Evolutionary conservation across 2,888 invertebrate species (phyloP), one percentile per base, ranked within the genome.

Genomic region (Ptilodon capucinus): DNA sequence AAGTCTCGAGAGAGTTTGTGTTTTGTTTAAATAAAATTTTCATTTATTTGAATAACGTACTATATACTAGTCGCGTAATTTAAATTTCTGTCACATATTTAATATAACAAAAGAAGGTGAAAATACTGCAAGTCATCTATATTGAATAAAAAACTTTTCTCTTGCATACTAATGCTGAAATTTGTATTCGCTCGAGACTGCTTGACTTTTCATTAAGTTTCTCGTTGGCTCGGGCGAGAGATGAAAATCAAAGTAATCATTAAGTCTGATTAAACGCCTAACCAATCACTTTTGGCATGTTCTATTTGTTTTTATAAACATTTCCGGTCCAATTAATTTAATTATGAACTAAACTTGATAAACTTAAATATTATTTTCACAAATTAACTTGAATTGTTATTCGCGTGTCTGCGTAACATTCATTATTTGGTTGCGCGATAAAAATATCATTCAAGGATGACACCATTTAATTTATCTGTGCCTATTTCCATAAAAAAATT

Each of bases 111-210:
- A 80, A 77, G 70, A 70, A 79, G 80, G 81, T 84, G 86, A 82
- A 84, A 87, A 81, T 84, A 81, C 70, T 82, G 84, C 85, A 85
- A 38, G 85, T 83, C 84, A 32, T 85, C 82, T 85, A 81, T 85
- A 89, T 89, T 85, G 76, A 89, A 89, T 89, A 84, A 84, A n/a
- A 86, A 88, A 89, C 87, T 88, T 89, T 85, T 76, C 77, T 85
- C 85, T 86, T 89, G 89, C 87, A 89, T 89, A 89, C 85, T 89
- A 89, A 89, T 88, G 84, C 71, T 82, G 72, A 84, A 87, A 86
- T 88, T 88, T 86, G 81, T 88, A 88, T 87, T 88, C 87, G 82
- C 76, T 81, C 75, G 83, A 87, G 86, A 86, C 86, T 83, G 80
- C 81, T 87, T 87, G 86, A 88, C 86, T 87, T 87, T 86, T 86